Evolutionary conservation across 2,797 vertebrate genomes (phyloP), one percentile per base, ranked within the genome.

Genomic region (Benthosema pterotum): DNA sequence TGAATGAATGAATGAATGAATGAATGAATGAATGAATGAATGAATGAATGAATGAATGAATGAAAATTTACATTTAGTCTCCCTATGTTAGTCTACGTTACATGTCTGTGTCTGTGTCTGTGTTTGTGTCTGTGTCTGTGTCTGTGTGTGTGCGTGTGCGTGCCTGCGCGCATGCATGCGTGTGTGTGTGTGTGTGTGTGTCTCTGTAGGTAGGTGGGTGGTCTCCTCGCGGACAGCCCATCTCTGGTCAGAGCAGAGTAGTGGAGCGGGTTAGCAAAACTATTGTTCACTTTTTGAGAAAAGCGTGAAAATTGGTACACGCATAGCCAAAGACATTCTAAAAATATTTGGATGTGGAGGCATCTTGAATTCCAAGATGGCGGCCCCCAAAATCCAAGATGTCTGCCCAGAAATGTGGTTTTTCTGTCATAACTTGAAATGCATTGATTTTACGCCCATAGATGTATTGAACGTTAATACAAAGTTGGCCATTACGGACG

Each of bases 211-310:
- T 3, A 12, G 18, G 51, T 63, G 42, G 18, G 42, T 63, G 42
- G 42, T 42, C 32, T 78, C 64, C 17, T 62, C 71, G 0, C 65
- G 49, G 51, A 22, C 75, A 52, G 52, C 71, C 63, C 18, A 53
- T 67, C 70, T 71, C 82, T 74, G 72, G 65, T 50, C 19, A 49
- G 52, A n/a, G 64, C 32, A 38, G 52, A 49, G n/a, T n/a, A n/a
- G n/a, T n/a, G n/a, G n/a, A n/a, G n/a, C n/a, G n/a, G n/a, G n/a
- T n/a, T n/a, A n/a, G n/a, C n/a, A n/a, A n/a, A n/a, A n/a, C n/a
- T n/a, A n/a, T n/a, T n/a, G n/a, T n/a, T n/a, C n/a, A n/a, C n/a
- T n/a, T n/a, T n/a, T n/a, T n/a, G n/a, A n/a, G n/a, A n/a, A n/a
- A n/a, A n/a, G n/a, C n/a, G n/a, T n/a, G n/a, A n/a, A n/a, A n/a